These are phyloP conservation scores for Tiaroga cobitis DNA, from an alignment of 2,797 vertebrate genomes.

Conservation along the genomic window DNA sequence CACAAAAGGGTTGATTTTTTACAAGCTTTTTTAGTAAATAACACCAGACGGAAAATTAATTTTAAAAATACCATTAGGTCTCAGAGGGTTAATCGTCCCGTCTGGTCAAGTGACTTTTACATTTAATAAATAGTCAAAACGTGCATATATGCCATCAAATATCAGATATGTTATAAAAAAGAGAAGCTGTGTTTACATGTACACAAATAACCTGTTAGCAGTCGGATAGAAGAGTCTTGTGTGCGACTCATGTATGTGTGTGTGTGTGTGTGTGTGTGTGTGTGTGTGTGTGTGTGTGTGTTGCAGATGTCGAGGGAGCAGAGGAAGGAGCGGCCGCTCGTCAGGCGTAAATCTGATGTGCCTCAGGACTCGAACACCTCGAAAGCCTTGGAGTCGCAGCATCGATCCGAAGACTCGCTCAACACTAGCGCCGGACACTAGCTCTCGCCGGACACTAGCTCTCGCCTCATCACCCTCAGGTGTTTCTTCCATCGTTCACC, in stretches of 20 bases:
- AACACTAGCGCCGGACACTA: slow-evolving; percentile 89
- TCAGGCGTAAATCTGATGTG: slow-evolving; percentile 95
- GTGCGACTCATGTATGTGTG: neutral
- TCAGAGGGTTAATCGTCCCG: too few relatives aligned
- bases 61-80: too few relatives aligned
- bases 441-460: slow-evolving; percentile 36
- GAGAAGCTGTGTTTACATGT: neutral
- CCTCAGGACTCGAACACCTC: slow-evolving; percentile 99
- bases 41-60: too few relatives aligned
- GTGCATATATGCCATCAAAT: neutral
- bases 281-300: slow-evolving; percentile 29
- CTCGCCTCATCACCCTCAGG: too few relatives aligned
- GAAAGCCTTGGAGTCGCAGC: slow-evolving; percentile 98
- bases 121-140: neutral
- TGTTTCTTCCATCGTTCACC: too few relatives aligned
- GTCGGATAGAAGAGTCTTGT: neutral
- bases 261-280: too few relatives aligned
- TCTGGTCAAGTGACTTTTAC: neutral
- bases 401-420: slow-evolving; percentile 92
- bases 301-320: slow-evolving; percentile 88
- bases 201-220: neutral
- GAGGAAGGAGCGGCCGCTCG: slow-evolving; percentile 90
- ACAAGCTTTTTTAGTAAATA: too few relatives aligned
- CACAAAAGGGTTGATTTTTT: too few relatives aligned
- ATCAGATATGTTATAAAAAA: neutral